Conservation (phyloP, 2,113 vertebrate species). For the Panthera leo region DNA sequence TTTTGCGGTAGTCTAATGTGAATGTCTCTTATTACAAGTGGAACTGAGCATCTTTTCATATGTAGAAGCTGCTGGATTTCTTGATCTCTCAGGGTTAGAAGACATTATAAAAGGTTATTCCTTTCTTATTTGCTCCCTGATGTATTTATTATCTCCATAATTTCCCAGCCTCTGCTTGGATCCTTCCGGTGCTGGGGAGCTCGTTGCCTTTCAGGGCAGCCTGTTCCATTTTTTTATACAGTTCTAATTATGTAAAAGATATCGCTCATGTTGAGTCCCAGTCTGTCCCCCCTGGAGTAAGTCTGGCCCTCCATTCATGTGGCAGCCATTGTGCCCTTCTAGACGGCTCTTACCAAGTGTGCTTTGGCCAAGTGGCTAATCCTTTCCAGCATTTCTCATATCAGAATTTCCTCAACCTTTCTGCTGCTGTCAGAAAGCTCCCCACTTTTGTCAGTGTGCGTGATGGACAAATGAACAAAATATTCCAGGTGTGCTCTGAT, state of each 20-base stretch:
- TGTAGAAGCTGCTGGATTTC: not conserved
- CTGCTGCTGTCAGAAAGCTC: not conserved
- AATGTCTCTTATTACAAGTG: not conserved
- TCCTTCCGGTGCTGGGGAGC: not conserved
- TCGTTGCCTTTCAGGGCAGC: not conserved
- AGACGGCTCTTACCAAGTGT: not conserved
- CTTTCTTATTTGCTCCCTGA: not conserved
- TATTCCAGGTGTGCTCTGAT: not conserved
- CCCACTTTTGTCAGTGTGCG: not conserved
- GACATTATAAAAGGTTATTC: not conserved
- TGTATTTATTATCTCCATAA: not conserved
- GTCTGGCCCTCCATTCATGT: not conserved
- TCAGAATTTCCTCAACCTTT: not conserved
- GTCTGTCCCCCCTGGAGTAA: not conserved
- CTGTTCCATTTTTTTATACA: not conserved
- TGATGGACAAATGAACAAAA: not conserved
- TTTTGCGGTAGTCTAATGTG: not conserved
- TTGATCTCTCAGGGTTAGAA: not conserved
- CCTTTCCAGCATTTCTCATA: not conserved
- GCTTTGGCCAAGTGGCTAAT: not conserved
- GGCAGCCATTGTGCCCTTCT: not conserved
- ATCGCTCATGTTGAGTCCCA: not conserved
- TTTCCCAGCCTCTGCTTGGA: not conserved
- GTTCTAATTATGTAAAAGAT: not conserved
- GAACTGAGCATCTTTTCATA: not conserved